Evolutionary conservation across 2,113 vertebrate genomes (phyloP).

Genomic region (Ochotona curzoniae): DNA sequence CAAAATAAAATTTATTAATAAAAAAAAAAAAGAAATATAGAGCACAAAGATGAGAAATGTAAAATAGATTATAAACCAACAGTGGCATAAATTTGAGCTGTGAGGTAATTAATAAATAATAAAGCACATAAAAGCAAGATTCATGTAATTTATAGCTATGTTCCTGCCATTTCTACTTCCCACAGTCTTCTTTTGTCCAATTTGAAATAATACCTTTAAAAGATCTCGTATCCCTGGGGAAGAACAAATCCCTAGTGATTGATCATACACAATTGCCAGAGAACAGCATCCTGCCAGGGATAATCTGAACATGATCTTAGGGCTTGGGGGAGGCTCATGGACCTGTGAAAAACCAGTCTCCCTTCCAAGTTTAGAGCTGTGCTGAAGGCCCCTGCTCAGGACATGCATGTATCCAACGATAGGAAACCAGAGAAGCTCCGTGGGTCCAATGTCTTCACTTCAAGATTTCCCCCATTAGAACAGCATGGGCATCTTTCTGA

Average conservation of each 20-base stretch:
- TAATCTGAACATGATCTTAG: no score
- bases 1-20: no score
- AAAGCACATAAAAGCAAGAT: background rate
- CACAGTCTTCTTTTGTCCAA: background rate
- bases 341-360: background rate
- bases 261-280: background rate
- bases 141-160: background rate
- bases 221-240: background rate
- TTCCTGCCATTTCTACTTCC: background rate
- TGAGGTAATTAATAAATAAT: background rate
- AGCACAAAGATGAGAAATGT: slow-evolving; percentile 4
- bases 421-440: background rate
- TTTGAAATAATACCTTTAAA: background rate
- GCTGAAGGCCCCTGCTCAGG: background rate
- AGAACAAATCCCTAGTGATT: background rate
- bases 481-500: background rate
- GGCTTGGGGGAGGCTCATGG: background rate
- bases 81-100: background rate
- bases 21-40: no score
- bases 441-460: background rate
- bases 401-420: background rate
- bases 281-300: background rate
- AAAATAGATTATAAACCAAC: background rate
- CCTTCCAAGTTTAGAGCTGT: background rate
- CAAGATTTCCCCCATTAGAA: background rate